Percentiles rank a stretch among this genome's conserved stretches.
phyloP scores from a whole-genome alignment of 2,888 invertebrate species.

The Malacosoma neustria region DNA sequence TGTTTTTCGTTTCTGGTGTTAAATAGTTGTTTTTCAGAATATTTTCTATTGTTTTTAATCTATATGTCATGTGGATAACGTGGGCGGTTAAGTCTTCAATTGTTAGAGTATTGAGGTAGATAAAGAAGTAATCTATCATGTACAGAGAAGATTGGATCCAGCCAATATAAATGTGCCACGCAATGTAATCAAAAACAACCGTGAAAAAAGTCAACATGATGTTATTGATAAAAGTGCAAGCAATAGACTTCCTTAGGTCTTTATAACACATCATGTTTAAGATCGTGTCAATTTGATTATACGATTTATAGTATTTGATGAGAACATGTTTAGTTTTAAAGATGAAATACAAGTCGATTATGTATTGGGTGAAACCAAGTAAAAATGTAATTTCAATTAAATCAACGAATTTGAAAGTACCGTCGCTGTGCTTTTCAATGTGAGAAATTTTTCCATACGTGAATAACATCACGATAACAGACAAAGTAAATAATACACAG shows the following conservation, averaged over 20 bases:
- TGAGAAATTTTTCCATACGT: not conserved
- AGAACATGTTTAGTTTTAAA: slow-evolving; percentile 13
- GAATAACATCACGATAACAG: not conserved
- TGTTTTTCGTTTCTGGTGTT: not conserved
- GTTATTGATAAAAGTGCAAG: slow-evolving; percentile 2
- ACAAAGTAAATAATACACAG: not conserved
- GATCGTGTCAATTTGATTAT: slow-evolving; percentile 16
- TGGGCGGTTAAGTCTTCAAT: slow-evolving; percentile 14
- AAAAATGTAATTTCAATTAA: slow-evolving; percentile 12
- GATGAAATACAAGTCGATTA: slow-evolving; percentile 16
- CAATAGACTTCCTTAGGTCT: slow-evolving; percentile 12
- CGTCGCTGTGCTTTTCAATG: not conserved
- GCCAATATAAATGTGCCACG: slow-evolving; percentile 8
- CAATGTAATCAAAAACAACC: slow-evolving; percentile 9
- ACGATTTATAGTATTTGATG: slow-evolving; percentile 17
- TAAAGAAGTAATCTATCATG: slow-evolving; percentile 16
- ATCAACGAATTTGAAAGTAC: slow-evolving; percentile 12
- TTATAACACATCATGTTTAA: slow-evolving; percentile 14
- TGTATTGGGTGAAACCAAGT: slow-evolving; percentile 15
- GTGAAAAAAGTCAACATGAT: not conserved
- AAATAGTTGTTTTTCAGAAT: not conserved
- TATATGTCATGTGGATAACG: slow-evolving; percentile 19
- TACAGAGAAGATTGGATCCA: slow-evolving; percentile 8
- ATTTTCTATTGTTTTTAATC: slow-evolving; percentile 11
- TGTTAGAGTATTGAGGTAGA: slow-evolving; percentile 16